Conservation (phyloP, 1,140 invertebrate genomes). For the Sarcophaga bullata region DNA sequence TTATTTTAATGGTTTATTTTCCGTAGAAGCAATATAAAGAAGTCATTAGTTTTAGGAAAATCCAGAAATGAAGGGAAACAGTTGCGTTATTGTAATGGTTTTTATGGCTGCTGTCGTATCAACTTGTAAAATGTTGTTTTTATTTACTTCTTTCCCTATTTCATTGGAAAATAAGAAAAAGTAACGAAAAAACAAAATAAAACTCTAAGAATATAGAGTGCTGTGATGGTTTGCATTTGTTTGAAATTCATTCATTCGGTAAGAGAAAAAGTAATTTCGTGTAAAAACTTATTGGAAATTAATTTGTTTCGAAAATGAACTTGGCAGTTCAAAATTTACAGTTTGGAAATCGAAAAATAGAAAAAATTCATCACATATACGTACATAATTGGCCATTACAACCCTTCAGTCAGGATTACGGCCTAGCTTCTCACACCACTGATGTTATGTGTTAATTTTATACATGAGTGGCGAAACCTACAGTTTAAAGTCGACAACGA, state of each 20-base stretch:
- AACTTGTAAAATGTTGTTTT: not conserved
- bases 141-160: conserved; percentile 6
- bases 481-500: no score
- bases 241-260: not conserved
- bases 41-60: conserved; percentile 18
- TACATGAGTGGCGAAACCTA: no score
- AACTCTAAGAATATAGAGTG: not conserved
- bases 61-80: not conserved
- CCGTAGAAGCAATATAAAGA: conserved; percentile 11
- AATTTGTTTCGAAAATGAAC: no score
- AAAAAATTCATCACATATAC: no score
- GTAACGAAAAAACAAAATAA: no score
- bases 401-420: no score
- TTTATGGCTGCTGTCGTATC: not conserved
- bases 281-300: no score
- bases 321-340: no score
- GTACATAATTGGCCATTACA: no score
- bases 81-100: not conserved
- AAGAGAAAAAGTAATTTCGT: not conserved
- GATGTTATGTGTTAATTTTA: no score
- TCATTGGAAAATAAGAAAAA: not conserved
- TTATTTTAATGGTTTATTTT: not conserved
- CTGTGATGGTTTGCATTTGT: not conserved
- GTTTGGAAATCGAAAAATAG: no score
- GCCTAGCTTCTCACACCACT: no score